These are phyloP conservation scores for Terrapene triunguis DNA, from an alignment of 2,113 vertebrate genomes.

Conservation along the genomic window DNA sequence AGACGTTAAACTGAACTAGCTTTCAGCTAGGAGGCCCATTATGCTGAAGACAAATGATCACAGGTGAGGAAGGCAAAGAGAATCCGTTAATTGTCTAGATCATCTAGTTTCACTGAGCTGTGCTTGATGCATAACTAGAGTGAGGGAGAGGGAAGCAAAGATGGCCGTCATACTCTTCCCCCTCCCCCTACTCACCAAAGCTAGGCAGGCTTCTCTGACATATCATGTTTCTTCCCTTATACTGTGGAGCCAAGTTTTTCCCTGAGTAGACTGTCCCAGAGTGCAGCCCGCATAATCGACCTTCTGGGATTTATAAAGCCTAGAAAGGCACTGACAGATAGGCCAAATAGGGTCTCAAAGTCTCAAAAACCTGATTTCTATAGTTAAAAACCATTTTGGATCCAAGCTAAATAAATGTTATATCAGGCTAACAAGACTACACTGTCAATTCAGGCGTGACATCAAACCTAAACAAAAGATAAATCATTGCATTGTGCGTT, in stretches of 20 bases:
- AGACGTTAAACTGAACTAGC: background rate
- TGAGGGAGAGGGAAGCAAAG: fast-evolving
- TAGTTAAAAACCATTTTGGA: background rate
- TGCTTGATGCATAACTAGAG: background rate
- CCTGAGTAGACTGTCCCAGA: background rate
- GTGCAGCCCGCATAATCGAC: background rate
- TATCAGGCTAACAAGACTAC: background rate
- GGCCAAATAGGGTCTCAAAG: background rate
- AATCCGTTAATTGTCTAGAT: background rate
- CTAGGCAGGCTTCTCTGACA: background rate
- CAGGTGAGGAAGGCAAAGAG: background rate
- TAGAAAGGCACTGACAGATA: background rate
- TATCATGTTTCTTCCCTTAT: background rate
- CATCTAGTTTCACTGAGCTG: background rate
- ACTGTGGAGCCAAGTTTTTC: background rate
- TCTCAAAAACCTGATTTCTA: background rate
- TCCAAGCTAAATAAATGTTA: background rate
- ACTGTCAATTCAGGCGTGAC: background rate
- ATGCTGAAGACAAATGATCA: background rate
- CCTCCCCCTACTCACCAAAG: background rate
- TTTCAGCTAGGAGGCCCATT: background rate
- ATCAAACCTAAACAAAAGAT: constrained; percentile 64
- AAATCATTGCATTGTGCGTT: background rate
- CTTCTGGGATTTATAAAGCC: fast-evolving
- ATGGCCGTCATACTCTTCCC: background rate